These are phyloP conservation scores for Morone chrysops DNA, from an alignment of 2,113 vertebrate genomes.

Conservation along the genomic window DNA sequence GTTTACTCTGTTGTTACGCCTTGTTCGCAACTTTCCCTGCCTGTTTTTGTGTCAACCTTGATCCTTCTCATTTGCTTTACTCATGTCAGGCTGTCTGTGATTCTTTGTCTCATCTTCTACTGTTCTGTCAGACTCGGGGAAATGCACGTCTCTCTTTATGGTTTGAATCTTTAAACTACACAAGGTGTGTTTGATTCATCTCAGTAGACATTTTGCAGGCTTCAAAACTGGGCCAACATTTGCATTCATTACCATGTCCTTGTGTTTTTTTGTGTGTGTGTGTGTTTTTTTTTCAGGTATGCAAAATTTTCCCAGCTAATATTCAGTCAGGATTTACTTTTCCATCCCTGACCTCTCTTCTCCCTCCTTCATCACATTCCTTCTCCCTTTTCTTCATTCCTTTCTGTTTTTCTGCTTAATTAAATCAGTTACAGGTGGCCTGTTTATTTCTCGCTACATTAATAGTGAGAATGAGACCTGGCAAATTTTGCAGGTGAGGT, in stretches of 20 bases:
- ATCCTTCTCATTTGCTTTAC: slow-evolving; percentile 37
- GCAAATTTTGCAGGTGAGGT: slow-evolving; percentile 31
- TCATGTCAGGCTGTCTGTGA: slow-evolving; percentile 13
- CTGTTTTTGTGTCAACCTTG: slow-evolving; percentile 19
- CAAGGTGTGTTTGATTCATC: slow-evolving; percentile 51
- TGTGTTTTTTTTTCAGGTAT: slow-evolving; percentile 41
- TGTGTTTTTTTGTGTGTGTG: background rate
- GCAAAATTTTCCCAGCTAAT: slow-evolving; percentile 6
- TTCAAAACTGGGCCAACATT: slow-evolving; percentile 65
- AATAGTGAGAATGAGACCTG: slow-evolving; percentile 29
- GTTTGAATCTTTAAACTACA: slow-evolving; percentile 23
- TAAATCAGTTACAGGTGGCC: slow-evolving; percentile 39
- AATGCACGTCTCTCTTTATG: slow-evolving; percentile 7
- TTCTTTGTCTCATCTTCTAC: slow-evolving; percentile 27
- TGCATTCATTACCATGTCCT: slow-evolving; percentile 62
- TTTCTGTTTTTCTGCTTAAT: slow-evolving; percentile 44
- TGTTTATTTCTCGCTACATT: slow-evolving; percentile 39
- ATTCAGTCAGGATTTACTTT: slow-evolving; percentile 10
- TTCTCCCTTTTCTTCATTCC: background rate
- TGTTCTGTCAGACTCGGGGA: slow-evolving; percentile 8
- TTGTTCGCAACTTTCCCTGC: slow-evolving; percentile 24
- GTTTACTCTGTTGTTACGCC: background rate
- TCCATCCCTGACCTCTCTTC: slow-evolving; percentile 21
- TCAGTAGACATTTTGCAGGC: slow-evolving; percentile 1
- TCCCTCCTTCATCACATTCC: slow-evolving; percentile 11